Evolutionary conservation across 1,140 invertebrate genomes (phyloP), one percentile per base, ranked within the genome.

Genomic region (Bradysia coprophila): DNA sequence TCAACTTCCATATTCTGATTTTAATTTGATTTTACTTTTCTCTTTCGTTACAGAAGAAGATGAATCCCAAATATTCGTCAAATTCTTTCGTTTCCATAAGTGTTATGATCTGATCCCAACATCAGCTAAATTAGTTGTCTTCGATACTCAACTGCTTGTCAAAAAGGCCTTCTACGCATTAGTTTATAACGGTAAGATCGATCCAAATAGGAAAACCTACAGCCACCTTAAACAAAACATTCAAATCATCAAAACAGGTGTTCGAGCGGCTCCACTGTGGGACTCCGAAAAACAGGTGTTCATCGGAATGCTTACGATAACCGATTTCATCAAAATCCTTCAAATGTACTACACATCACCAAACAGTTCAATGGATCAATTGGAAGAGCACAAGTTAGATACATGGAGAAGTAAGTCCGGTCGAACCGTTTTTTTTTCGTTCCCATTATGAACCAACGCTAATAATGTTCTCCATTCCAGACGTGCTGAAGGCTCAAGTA

Each of bases 21-120:
- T 38, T 20, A 20, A 38, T 4, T 8, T 9, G 15, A 20, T 18
- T 16, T 38, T 38, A 16, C 31, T 46, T 47, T 45, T 62, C 50
- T 65, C 61, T 62, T 62, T 59, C 49, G 50, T 88, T 87, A 40
- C 82, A 94, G 89, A 90, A 69, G 85, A 93, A 63, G 88, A 94
- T 68, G 88, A 94, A 62, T 87, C 85, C 52, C 85, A 92, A 65
- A 91, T 95, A 53, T 94, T 92, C 69, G 87, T 92, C 43, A 96
- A 95, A 60, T 97, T 99, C 71, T 98, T 98, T 78, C 91, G 93
- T 64, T 93, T 93, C 61, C 93, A 98, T 73, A 93, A 91, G 64
- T 98, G 94, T 63, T 98, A 98, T 67, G 95, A 98, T 71, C 73
- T 98, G 53, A 98, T 99, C 63, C 96, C 96, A 37, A 96, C 92